Conservation (phyloP, 64 coral and sea anemone genomes). For the Dendrophyllia cribrosa region DNA sequence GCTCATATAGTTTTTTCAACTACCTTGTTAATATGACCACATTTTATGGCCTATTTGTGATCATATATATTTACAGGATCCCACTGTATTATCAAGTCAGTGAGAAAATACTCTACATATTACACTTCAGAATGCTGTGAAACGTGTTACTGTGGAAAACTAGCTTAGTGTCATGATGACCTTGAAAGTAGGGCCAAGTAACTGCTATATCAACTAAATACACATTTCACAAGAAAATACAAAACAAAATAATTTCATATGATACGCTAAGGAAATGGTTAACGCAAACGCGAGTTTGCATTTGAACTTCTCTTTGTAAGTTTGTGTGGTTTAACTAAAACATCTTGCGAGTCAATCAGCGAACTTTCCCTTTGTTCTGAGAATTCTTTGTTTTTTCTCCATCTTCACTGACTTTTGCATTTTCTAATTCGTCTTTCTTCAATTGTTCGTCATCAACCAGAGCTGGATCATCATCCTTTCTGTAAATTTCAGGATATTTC, state of each 20-base stretch:
- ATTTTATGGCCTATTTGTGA: too few species aligned
- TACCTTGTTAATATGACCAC: too few species aligned
- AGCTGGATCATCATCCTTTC: conserved; percentile 77
- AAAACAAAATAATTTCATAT: background rate
- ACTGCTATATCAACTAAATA: too few species aligned
- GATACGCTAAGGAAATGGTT: background rate
- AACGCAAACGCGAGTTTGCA: background rate
- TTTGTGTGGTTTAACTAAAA: background rate
- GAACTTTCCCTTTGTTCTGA: background rate
- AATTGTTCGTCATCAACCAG: conserved; percentile 50
- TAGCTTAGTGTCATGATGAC: too few species aligned
- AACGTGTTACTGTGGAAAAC: too few species aligned
- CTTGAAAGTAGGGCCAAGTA: background rate
- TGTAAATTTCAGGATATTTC: conserved; percentile 96
- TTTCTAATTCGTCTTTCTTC: conserved; percentile 55
- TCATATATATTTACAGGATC: too few species aligned
- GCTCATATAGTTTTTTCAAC: too few species aligned
- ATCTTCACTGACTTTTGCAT: background rate
- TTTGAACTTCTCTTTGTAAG: background rate
- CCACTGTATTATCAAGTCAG: too few species aligned
- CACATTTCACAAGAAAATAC: too few species aligned
- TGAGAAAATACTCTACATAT: too few species aligned
- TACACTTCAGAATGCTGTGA: too few species aligned
- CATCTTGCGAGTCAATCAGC: background rate
- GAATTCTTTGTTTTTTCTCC: background rate